Base-by-base conservation (phyloP, 2,113 vertebrate genomes). In the Toxotes jaculatrix region DNA sequence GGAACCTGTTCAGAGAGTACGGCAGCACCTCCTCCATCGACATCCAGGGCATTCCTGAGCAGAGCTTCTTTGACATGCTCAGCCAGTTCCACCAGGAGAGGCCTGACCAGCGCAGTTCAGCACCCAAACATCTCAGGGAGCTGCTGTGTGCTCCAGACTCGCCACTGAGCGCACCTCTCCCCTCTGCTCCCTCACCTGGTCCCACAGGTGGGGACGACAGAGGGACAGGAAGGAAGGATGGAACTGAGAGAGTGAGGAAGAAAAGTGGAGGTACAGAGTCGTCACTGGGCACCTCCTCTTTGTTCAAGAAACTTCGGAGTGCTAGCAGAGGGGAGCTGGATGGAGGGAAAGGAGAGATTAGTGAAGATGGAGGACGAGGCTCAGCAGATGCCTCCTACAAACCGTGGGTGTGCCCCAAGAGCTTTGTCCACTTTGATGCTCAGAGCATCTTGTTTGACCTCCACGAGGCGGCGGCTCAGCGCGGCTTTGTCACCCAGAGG, bases 11-110 rank as follows among this genome's bases (percentile, higher is more conserved):
- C 92, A 94, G 97, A 0, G 97, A 98, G 60, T 99, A 99, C 0
- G 98, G 98, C 60, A 99, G 98, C 95, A 98, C 97, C 0, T 99
- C 98, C 2, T 99, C 98, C 90, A 98, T 99, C 1, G 96, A 99
- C 0, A 94, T 96, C 17, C 97, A 98, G 79, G 97, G 96, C 0
- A 86, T 98, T 64, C 94, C 97, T 0, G 97, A 98, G 62, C 97
- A 98, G 89, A 98, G 97, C 82, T 97, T 98, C 82, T 97, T 97
- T 0, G 96, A 98, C 53, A 97, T 99, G 92, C 95, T 99, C 27
- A 96, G 89, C 0, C 96, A 96, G 84, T 96, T 98, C 72, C 96
- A 96, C 55, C 95, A 95, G 4, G 95, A 96, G 76, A 95, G 94
- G 62, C 94, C 95, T 0, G 95, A 94, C 51, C 93, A 94, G 45